Base-by-base conservation (phyloP, 2,888 invertebrate genomes). In the Baccha elongata region DNA sequence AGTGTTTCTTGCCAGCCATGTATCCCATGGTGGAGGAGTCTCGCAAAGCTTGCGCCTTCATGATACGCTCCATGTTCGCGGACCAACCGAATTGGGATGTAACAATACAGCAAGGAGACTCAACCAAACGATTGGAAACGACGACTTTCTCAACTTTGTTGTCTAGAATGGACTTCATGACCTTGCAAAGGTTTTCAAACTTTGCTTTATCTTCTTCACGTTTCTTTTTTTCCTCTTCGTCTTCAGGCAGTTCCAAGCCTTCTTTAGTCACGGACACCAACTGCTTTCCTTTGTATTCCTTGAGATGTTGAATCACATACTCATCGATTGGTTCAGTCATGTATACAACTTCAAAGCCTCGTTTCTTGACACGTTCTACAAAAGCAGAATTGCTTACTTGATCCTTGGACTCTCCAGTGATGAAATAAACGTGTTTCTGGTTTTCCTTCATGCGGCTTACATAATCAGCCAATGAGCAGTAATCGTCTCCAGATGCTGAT, bases 321-420 rank as follows among this genome's bases (percentile, higher is more conserved):
- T 99, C 99, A 91, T 99, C 99, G 88, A 99, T 99, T 64, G 99
- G 99, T 91, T 99, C 99, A 0, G 96, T 96, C 99, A 99, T 99
- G 94, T 99, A 99, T 64, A 99, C 93, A 1, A 98, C 97, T 92
- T 99, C 99, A 88, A 97, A 98, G 37, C 99, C 99, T 88, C 98
- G 96, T 90, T 98, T 99, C 95, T 97, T 97, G 11, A 99, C 98
- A 74, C 97, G 94, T 92, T 99, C 99, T 60, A 99, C 99, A 87
- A 99, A 99, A 1, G 99, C 97, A 19, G 99, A 99, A 92, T 98
- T 98, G 86, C 96, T 94, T 0, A 99, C 98, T 88, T 96, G 96
- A 73, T 99, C 98, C 88, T 95, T 95, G 92, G 94, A 97, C 90
- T 98, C 98, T 86, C 97, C 99, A 87, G 99, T 99, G 91, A 99